phyloP scores from a whole-genome alignment of 2,797 vertebrate species.

The Platyrinchus mystaceus region DNA sequence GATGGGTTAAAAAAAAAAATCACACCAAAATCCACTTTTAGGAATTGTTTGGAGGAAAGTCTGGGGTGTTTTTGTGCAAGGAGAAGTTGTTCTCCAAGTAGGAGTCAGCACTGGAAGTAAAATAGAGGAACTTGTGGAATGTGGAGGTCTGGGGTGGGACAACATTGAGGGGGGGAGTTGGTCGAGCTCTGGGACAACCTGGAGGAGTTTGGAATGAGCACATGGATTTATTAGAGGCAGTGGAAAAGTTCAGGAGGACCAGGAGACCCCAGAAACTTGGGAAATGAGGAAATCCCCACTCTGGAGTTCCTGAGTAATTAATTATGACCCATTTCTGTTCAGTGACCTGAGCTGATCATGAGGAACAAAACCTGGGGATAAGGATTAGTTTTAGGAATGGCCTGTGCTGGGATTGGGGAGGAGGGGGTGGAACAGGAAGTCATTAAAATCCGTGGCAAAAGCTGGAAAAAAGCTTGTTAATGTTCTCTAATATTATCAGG shows the following conservation, averaged over 20 bases:
- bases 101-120: neutral
- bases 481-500: neutral
- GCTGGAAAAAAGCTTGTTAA: neutral
- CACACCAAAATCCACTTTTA: neutral
- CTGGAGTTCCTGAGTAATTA: neutral
- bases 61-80: fast-evolving
- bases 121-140: neutral
- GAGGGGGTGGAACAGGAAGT: neutral
- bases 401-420: neutral
- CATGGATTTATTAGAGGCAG: neutral
- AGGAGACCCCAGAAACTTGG: neutral
- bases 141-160: neutral
- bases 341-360: neutral
- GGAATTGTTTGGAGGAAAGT: neutral
- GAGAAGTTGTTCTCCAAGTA: neutral
- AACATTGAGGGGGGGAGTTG: neutral
- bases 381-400: neutral
- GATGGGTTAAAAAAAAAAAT: neutral
- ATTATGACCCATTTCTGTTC: neutral
- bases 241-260: neutral
- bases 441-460: neutral
- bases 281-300: neutral
- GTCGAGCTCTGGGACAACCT: neutral
- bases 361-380: neutral
- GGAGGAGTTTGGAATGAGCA: neutral